phyloP scores from a whole-genome alignment of 92 coral and sea anemone genomes.

The Umimayanthus chanpuru region DNA sequence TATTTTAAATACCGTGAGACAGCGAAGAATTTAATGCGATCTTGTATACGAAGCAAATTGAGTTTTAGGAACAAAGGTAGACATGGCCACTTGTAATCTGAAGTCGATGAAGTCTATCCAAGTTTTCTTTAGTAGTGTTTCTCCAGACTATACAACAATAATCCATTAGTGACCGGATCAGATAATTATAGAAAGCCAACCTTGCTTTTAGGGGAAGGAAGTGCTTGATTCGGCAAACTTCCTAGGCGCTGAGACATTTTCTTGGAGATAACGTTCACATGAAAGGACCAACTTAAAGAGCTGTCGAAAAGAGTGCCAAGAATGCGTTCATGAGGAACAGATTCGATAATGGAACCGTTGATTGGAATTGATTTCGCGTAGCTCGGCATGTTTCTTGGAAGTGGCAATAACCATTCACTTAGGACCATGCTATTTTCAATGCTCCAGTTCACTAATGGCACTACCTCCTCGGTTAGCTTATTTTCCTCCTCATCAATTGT shows the following conservation, averaged over 20 bases:
- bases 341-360: too few species aligned
- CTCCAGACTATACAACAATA: slow-evolving; percentile 1
- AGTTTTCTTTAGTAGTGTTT: not conserved
- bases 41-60: not conserved
- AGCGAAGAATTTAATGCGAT: too few species aligned
- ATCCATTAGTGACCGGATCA: not conserved
- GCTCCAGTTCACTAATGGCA: not conserved
- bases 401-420: not conserved
- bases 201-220: slow-evolving; percentile 9
- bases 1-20: too few species aligned
- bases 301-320: not conserved
- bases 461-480: not conserved
- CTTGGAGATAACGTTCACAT: not conserved
- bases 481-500: not conserved
- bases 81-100: not conserved
- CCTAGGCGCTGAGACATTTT: not conserved
- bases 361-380: too few species aligned
- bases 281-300: not conserved
- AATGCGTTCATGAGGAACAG: not conserved
- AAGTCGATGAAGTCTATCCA: too few species aligned
- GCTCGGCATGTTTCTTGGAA: too few species aligned
- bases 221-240: slow-evolving; percentile 14
- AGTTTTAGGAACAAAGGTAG: not conserved
- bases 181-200: slow-evolving; percentile 8
- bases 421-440: not conserved